Percentiles rank a stretch among this genome's conserved stretches.
Evolutionary conservation across 2,797 vertebrate genomes (phyloP).

Genomic region (Rousettus madagascariensis): DNA sequence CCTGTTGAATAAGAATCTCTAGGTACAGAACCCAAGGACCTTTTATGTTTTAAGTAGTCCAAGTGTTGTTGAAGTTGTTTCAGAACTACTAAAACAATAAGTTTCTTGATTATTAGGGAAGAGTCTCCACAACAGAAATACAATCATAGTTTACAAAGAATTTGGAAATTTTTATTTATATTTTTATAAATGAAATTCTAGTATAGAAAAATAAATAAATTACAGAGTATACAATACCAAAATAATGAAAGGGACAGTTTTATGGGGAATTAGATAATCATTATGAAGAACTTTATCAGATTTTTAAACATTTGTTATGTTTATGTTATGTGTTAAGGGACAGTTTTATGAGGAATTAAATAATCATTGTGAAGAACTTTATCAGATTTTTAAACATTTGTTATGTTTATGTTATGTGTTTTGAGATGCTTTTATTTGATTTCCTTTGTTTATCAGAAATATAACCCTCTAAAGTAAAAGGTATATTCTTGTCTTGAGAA

Average conservation of each 20-base stretch:
- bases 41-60: neutral
- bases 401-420: neutral
- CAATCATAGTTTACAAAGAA: neutral
- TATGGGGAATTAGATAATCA: neutral
- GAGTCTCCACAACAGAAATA: neutral
- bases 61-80: constrained; percentile 13
- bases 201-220: neutral
- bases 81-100: neutral
- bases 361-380: neutral
- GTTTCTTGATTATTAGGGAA: neutral
- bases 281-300: neutral
- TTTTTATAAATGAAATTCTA: neutral
- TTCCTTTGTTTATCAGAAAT: neutral
- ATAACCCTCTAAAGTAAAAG: neutral
- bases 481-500: neutral
- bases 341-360: neutral
- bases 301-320: neutral
- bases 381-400: neutral
- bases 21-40: neutral
- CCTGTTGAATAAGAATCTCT: neutral
- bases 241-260: neutral
- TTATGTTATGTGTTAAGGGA: neutral
- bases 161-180: neutral
- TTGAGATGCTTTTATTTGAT: neutral
- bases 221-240: neutral